Evolutionary conservation across 64 coral and sea anemone species (phyloP).

Genomic region (Acropora tenuis): DNA sequence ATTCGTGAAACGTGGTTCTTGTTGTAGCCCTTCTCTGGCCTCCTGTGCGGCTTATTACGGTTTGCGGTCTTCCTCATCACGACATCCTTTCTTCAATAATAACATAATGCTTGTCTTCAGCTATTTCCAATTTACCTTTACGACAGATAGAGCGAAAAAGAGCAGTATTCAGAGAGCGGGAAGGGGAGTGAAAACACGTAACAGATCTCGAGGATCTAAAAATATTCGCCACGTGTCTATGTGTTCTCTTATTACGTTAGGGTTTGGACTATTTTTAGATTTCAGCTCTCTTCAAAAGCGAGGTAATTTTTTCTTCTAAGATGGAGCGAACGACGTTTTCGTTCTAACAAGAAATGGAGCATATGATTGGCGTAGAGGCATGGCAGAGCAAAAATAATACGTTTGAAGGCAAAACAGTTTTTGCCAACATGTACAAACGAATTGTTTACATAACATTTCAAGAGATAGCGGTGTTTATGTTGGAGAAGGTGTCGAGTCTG

Average conservation of each 20-base stretch:
- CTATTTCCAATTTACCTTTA: not conserved
- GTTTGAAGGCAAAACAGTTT: not conserved
- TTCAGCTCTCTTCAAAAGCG: not conserved
- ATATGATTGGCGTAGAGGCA: not conserved
- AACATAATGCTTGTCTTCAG: not conserved
- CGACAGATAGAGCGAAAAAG: not conserved
- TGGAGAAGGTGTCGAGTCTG: not conserved
- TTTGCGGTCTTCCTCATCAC: not conserved
- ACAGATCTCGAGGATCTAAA: not conserved
- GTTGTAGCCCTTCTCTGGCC: not conserved
- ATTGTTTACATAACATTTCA: constrained; percentile 32
- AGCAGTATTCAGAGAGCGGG: too few species aligned
- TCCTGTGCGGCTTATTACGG: not conserved
- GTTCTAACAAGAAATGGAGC: too few species aligned
- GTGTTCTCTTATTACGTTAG: not conserved
- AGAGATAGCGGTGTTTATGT: not conserved
- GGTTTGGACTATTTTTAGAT: not conserved
- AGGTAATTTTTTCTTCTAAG: not conserved
- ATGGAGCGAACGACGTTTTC: not conserved
- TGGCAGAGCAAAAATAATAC: not conserved
- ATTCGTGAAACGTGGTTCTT: not conserved
- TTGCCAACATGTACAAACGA: not conserved
- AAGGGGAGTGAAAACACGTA: too few species aligned
- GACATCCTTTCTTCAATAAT: not conserved
- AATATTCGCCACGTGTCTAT: not conserved